Evolutionary conservation across 2,888 invertebrate genomes (phyloP).

Genomic region (Nycteola revayana): DNA sequence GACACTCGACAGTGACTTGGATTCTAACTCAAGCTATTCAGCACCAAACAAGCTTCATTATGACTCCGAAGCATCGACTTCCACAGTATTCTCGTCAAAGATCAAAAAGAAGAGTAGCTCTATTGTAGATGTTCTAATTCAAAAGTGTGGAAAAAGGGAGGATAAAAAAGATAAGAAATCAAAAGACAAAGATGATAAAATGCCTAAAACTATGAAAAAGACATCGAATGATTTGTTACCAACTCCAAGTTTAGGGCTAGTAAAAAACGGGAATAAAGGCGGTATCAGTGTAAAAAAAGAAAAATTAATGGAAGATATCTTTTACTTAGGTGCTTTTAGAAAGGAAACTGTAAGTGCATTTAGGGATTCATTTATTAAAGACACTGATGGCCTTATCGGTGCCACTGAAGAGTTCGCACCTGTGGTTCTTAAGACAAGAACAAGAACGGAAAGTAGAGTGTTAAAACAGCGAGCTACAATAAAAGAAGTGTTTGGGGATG

Average conservation of each 20-base stretch:
- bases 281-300: conserved; percentile 67
- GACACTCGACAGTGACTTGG: conserved; percentile 84
- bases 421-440: conserved; percentile 87
- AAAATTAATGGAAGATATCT: conserved; percentile 81
- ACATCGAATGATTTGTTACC: conserved; percentile 81
- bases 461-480: conserved; percentile 88
- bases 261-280: conserved; percentile 66
- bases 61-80: conserved; percentile 86
- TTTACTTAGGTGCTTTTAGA: conserved; percentile 84
- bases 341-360: conserved; percentile 86
- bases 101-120: conserved; percentile 77
- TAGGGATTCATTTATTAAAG: conserved; percentile 85
- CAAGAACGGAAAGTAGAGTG: conserved; percentile 88
- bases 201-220: conserved; percentile 81
- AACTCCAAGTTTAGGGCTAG: conserved; percentile 83
- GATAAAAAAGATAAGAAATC: conserved; percentile 71
- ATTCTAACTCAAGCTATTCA: conserved; percentile 85
- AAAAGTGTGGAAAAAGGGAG: conserved; percentile 84
- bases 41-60: conserved; percentile 80
- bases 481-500: conserved; percentile 90
- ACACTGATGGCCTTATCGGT: conserved; percentile 80
- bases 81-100: conserved; percentile 84
- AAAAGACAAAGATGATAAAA: conserved; percentile 80
- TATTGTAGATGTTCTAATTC: conserved; percentile 85
- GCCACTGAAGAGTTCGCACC: conserved; percentile 85